phyloP scores from a whole-genome alignment of 30 jellyfish, hydroid and myxozoan species.

The Chironex yamaguchii region DNA sequence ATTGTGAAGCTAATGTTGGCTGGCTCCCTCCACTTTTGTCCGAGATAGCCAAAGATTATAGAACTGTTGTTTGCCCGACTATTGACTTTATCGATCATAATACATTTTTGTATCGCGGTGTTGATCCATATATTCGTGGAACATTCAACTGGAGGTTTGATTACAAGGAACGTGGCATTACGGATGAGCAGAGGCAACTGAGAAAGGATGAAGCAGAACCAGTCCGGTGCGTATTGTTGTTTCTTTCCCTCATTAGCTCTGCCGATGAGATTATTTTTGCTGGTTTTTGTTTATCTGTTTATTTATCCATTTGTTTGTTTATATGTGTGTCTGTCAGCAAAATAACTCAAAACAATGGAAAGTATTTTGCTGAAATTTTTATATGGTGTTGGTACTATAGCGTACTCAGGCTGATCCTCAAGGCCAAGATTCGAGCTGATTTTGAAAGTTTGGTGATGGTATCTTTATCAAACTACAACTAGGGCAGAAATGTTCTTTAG shows the following conservation, averaged over 20 bases:
- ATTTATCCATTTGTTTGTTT: neutral
- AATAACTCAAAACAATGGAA: neutral
- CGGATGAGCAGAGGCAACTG: slow-evolving; percentile 65
- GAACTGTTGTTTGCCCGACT: slow-evolving; percentile 95
- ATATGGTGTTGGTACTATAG: no score
- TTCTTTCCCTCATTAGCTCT: neutral
- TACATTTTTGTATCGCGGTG: slow-evolving; percentile 89
- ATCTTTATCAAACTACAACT: no score
- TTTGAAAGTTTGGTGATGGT: no score
- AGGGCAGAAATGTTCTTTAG: no score
- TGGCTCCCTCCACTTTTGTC: slow-evolving; percentile 98
- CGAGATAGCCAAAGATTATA: slow-evolving; percentile 63
- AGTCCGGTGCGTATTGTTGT: slow-evolving; percentile 75
- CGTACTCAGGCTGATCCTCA: no score
- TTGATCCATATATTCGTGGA: slow-evolving; percentile 93
- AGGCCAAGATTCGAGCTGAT: no score
- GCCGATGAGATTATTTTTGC: no score
- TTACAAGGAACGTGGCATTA: slow-evolving; percentile 93
- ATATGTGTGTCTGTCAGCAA: neutral
- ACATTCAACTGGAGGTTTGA: slow-evolving; percentile 98
- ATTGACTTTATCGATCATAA: slow-evolving; percentile 95
- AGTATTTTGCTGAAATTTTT: neutral
- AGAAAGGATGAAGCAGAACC: slow-evolving; percentile 91
- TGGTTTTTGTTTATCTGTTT: neutral
- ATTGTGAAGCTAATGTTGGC: slow-evolving; percentile 97